Evolutionary conservation across 2,797 vertebrate species (phyloP).

Genomic region (Sebastes alutus): DNA sequence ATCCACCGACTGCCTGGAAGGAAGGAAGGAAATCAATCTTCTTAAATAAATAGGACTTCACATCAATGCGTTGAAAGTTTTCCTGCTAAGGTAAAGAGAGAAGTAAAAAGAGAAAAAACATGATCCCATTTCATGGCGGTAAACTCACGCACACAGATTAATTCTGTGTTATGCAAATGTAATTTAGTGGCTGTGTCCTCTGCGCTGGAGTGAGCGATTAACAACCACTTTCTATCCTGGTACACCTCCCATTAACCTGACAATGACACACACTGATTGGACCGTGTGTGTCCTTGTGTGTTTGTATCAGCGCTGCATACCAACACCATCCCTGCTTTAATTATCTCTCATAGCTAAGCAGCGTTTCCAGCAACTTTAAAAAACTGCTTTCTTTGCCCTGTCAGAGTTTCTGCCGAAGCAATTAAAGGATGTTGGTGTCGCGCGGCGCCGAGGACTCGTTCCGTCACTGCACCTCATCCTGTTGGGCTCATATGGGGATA

Average conservation of each 20-base stretch:
- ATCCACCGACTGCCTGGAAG: constrained; percentile 2
- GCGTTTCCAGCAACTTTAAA: background rate
- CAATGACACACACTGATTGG: constrained; percentile 30
- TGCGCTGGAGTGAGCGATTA: constrained; percentile 47
- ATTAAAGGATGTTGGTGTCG: constrained; percentile 16
- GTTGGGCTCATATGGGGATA: constrained; percentile 28
- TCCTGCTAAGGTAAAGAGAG: constrained; percentile 9
- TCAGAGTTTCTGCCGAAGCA: constrained; percentile 11
- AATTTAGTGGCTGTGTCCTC: constrained; percentile 58
- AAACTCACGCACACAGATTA: constrained; percentile 45
- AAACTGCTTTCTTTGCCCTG: background rate
- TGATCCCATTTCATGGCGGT: constrained; percentile 27
- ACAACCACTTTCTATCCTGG: constrained; percentile 24
- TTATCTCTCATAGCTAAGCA: constrained; percentile 28
- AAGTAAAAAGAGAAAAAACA: background rate
- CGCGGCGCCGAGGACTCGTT: background rate
- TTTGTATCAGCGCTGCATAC: constrained; percentile 2
- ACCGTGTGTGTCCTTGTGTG: constrained; percentile 9
- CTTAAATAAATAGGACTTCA: constrained; percentile 65
- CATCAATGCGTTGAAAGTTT: constrained; percentile 10
- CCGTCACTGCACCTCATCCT: background rate
- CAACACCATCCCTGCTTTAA: constrained; percentile 34
- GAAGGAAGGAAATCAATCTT: constrained; percentile 56
- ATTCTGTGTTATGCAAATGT: constrained; percentile 70
- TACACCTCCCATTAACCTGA: constrained; percentile 51